Evolutionary conservation across 1,140 invertebrate species (phyloP).

Genomic region (Drosophila lowei): DNA sequence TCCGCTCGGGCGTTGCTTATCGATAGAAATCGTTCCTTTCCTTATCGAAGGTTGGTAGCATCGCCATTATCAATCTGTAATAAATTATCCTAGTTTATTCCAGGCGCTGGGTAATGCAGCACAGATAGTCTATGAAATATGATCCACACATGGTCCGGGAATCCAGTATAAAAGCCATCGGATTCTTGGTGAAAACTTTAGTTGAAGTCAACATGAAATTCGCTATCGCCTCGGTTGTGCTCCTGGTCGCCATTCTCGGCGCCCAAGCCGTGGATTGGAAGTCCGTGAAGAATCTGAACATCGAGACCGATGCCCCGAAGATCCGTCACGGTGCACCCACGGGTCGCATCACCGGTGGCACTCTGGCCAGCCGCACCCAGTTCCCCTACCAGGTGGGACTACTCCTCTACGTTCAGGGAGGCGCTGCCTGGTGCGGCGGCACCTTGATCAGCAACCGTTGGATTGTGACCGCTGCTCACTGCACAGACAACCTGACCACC

Average conservation of each 20-base stretch:
- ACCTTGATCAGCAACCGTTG: constrained; percentile 84
- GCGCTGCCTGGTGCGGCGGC: constrained; percentile 85
- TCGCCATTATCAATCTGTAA: constrained; percentile 21
- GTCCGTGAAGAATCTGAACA: constrained; percentile 41
- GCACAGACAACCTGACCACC: constrained; percentile 83
- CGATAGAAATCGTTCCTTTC: not conserved
- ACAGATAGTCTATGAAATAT: constrained; percentile 42
- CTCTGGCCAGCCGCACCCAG: constrained; percentile 78
- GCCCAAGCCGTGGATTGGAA: constrained; percentile 43
- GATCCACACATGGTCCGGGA: not conserved
- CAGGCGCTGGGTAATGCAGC: constrained; percentile 19
- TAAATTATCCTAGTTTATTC: constrained; percentile 36
- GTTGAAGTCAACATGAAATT: constrained; percentile 48
- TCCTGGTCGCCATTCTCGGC: constrained; percentile 32
- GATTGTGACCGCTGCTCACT: constrained; percentile 87
- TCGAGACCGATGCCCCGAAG: constrained; percentile 23
- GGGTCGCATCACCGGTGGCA: constrained; percentile 71
- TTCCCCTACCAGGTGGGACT: constrained; percentile 84
- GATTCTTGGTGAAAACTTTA: constrained; percentile 21
- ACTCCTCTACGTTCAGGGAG: constrained; percentile 67
- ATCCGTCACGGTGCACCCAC: constrained; percentile 8
- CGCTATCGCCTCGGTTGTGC: constrained; percentile 29
- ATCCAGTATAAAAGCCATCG: constrained; percentile 28
- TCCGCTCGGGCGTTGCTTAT: constrained; percentile 18
- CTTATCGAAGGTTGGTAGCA: constrained; percentile 31